Evolutionary conservation across 2,888 invertebrate genomes (phyloP), one percentile per base, ranked within the genome.

Genomic region (Tetranychus piercei): DNA sequence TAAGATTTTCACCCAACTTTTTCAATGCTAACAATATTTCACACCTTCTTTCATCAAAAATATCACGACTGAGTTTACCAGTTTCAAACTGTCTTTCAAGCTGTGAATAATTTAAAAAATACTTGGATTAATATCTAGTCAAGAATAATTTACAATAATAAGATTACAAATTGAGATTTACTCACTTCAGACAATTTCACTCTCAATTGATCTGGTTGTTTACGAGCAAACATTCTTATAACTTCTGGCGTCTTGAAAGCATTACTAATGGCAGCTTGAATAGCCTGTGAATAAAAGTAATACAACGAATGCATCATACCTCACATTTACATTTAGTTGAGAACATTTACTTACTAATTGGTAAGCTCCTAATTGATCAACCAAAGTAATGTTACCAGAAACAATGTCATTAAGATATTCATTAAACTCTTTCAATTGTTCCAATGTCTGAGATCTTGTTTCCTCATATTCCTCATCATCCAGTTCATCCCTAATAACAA

Each of bases 181-280:
- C 15, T 55, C 55, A 88, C 84, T 79, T 85, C 83, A 18, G 83
- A 80, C 23, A 89, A 80, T 78, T 86, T 84, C 78, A 87, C 85
- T 75, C 88, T 81, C 73, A 89, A 82, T 79, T 87, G 87, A 71
- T 85, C 85, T 2, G 88, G 87, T 80, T 89, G 88, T 78, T 87
- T 86, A 80, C 86, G 87, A 1, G 88, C 89, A 84, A 89, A 89
- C 82, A 89, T 84, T 79, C 86, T 83, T 67, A 89, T 88, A 1
- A 89, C 88, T 81, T 88, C 89, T 6, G 89, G 88, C 1, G 89
- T 89, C 82, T 88, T 86, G 81, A 89, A 89, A 1, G 89, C 89
- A 79, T 87, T 85, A 77, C 88, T 87, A 73, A 90, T 88, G 11
- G 89, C 89, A 78, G 88, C 88, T 82, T 87, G 87, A 44, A 88